phyloP scores from a whole-genome alignment of 1,140 invertebrate species.

The Platyscapa corneri region DNA sequence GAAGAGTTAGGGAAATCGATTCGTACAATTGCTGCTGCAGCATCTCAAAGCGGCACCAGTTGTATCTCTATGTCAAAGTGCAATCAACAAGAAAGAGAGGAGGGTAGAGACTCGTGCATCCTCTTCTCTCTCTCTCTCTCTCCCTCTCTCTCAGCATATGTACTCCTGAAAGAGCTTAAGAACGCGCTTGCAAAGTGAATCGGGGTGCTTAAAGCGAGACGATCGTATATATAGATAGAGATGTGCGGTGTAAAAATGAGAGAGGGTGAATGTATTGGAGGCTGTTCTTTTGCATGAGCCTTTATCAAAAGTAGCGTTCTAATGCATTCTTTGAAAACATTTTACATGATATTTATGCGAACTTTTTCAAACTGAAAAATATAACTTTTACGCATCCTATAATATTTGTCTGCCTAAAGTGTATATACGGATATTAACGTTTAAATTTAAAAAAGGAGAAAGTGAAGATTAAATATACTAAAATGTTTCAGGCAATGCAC shows the following conservation, averaged over 20 bases:
- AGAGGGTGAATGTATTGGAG: neutral
- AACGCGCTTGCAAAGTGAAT: constrained; percentile 37
- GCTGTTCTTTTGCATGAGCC: neutral
- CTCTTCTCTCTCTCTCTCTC: neutral
- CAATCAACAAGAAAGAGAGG: neutral
- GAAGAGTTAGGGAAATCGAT: constrained; percentile 27
- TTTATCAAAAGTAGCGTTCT: constrained; percentile 1
- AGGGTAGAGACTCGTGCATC: neutral
- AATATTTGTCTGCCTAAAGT: no score
- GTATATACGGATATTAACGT: no score
- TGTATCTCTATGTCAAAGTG: constrained; percentile 9
- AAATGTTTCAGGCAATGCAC: no score
- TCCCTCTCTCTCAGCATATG: neutral
- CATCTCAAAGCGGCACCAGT: neutral
- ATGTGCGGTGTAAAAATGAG: neutral
- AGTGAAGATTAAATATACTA: no score
- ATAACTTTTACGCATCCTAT: neutral
- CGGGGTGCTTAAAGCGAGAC: constrained; percentile 25
- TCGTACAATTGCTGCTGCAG: neutral
- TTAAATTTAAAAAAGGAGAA: no score
- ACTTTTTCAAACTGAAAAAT: constrained; percentile 21
- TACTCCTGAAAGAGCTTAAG: constrained; percentile 6
- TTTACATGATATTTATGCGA: neutral
- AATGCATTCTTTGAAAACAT: neutral
- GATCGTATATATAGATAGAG: constrained; percentile 11